These are phyloP conservation scores for Campoplex capitator DNA, from an alignment of 2,888 invertebrate species.

Conservation along the genomic window DNA sequence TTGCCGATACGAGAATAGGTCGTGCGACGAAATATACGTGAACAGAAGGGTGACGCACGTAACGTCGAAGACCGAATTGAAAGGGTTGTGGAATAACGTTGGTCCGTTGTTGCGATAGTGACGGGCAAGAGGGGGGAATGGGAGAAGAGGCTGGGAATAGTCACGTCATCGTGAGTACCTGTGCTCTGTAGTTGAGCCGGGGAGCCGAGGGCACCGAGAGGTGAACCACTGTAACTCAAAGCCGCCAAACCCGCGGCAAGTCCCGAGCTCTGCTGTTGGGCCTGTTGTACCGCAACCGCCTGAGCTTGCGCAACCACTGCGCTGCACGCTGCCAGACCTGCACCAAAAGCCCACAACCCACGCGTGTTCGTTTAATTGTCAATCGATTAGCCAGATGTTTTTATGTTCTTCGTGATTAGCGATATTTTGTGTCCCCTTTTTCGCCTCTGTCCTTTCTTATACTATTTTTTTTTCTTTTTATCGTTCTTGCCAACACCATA, in stretches of 20 bases:
- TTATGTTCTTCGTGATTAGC: slow-evolving; percentile 3
- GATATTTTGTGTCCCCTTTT: not conserved
- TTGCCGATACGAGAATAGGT: slow-evolving; percentile 30
- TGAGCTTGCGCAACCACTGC: slow-evolving; percentile 84
- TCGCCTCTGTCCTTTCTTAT: not conserved
- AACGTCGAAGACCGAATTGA: slow-evolving; percentile 29
- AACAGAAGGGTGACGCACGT: not conserved
- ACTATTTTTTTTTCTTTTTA: not conserved
- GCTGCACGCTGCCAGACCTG: slow-evolving; percentile 88
- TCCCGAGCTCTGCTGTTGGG: slow-evolving; percentile 84
- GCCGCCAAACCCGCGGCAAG: slow-evolving; percentile 83
- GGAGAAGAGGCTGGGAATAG: slow-evolving; percentile 6
- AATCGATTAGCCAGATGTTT: slow-evolving; percentile 60
- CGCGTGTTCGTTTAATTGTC: slow-evolving; percentile 74
- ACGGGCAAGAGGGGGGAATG: not conserved
- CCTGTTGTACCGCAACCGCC: slow-evolving; percentile 84
- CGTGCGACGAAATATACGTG: slow-evolving; percentile 13
- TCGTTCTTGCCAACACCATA: slow-evolving; percentile 50
- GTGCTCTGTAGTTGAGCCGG: slow-evolving; percentile 84
- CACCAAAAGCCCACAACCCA: slow-evolving; percentile 83
- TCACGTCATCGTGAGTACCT: slow-evolving; percentile 78
- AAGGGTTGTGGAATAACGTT: slow-evolving; percentile 28
- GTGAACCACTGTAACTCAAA: slow-evolving; percentile 84
- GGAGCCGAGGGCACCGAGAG: slow-evolving; percentile 83
- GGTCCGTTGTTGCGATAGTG: slow-evolving; percentile 28